Evolutionary conservation across 2,797 vertebrate species (phyloP), one percentile per base, ranked within the genome.

Genomic region (Brachyrhaphis roseni): DNA sequence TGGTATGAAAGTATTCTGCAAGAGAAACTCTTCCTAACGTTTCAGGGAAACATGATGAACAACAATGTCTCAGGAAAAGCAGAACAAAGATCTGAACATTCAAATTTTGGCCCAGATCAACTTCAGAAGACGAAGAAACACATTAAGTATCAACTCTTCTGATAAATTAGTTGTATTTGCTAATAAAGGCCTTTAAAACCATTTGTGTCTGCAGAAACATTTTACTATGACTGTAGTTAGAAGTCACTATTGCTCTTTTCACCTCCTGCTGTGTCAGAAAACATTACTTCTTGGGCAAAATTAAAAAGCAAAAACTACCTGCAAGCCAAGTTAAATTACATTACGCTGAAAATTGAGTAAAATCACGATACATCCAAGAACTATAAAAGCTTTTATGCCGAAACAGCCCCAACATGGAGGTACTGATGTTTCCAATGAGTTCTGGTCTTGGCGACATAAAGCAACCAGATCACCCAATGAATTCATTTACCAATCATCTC

Each of bases 311-410:
- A 62, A 34, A 51, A 88, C 81, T 84, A 57, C 43, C 83, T 55
- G 39, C 43, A 51, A 80, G 85, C 87, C 89, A 89, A 87, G 77
- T 82, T 72, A 78, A 86, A 92, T 90, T 76, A 90, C 81, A 92
- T 91, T 89, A 93, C 55, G 45, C 77, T 86, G 86, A 82, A 89
- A 90, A 90, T 79, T 83, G 75, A 93, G 80, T 90, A 77, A 85
- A 85, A 89, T 49, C 51, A 41, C 28, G 13, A 34, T 43, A 8
- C 45, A 11, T 87, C 90, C 89, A 91, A 89, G 77, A 87, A 84
- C 68, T 59, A 75, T 85, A 85, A 91, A 90, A 88, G 79, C 79
- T 78, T 85, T 87, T 88, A 84, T 72, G 64, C 77, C 78, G 43
- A 72, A 36, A 82, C 78, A 80, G 87, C 43, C 66, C 39, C 68